Conservation (phyloP, 2,113 vertebrate genomes). For the Hirundichthys speculiger region DNA sequence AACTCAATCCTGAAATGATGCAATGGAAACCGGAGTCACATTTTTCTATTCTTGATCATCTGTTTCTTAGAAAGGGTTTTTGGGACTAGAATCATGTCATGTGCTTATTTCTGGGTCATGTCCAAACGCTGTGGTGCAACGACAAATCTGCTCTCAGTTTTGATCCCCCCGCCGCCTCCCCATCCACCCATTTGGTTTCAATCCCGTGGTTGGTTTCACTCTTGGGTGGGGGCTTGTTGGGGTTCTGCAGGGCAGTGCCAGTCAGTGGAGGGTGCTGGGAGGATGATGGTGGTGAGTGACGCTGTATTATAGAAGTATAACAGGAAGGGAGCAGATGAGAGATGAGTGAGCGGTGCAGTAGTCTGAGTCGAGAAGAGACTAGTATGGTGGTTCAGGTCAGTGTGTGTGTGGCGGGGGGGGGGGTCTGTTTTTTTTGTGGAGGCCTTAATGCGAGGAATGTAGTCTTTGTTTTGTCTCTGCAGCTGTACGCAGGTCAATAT, state of each 20-base stretch:
- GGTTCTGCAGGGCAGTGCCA: slow-evolving; percentile 18
- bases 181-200: neutral
- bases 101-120: slow-evolving; percentile 57
- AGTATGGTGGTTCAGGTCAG: too few relatives aligned
- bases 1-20: slow-evolving; percentile 38
- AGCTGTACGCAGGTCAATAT: too few relatives aligned
- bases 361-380: neutral
- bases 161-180: too few relatives aligned
- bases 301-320: neutral
- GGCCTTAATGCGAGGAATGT: too few relatives aligned
- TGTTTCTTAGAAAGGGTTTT: slow-evolving; percentile 65
- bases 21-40: slow-evolving; percentile 58
- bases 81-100: slow-evolving; percentile 38
- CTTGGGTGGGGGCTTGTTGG: slow-evolving; percentile 7
- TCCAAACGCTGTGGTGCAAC: slow-evolving; percentile 21
- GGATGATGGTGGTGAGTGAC: slow-evolving; percentile 16
- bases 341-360: neutral
- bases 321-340: neutral
- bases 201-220: slow-evolving; percentile 7
- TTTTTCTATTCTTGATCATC: slow-evolving; percentile 59
- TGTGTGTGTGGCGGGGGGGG: too few relatives aligned
- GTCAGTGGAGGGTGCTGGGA: slow-evolving; percentile 17
- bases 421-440: too few relatives aligned
- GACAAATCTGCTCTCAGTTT: slow-evolving; percentile 29
- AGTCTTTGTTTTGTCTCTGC: too few relatives aligned